Evolutionary conservation across 2,113 vertebrate genomes (phyloP), one percentile per base, ranked within the genome.

Genomic region (Myrmophylax atrothorax): DNA sequence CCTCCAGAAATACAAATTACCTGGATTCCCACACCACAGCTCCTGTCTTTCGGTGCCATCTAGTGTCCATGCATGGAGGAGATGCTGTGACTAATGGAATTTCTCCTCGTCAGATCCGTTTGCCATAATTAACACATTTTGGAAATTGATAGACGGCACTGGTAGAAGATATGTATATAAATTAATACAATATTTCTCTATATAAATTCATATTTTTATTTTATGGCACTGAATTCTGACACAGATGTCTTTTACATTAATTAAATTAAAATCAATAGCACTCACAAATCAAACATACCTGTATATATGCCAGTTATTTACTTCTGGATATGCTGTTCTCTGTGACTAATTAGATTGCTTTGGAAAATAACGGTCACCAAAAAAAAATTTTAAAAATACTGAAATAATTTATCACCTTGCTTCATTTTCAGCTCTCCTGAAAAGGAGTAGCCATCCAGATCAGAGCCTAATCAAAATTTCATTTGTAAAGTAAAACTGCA

Each of bases 11-110:
- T 38, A 20, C 8, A 3, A 62, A 46, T 28, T 14, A 37, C 3
- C 16, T 0, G 6, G 8, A 25, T 23, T 76, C 73, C 46, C n/a
- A 13, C 1, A 4, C 14, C 29, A 14, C 62, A 68, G 79, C 52
- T 56, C 64, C 64, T 95, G 83, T 95, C 93, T 88, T 77, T 70
- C 23, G 67, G 12, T 95, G 96, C 90, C 96, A 96, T 89, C 96
- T 96, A 92, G 79, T 87, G 96, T 28, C 68, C 31, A 11, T 0
- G 3, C 5, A 0, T 38, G 56, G 52, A 81, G 81, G 29, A 53
- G 10, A 31, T 12, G 14, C 38, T 78, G 38, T 28, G 50, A 59
- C 28, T 22, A 23, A 13, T 8, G 7, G 9, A 31, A 59, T 55
- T 69, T 42, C 59, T 59, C 20, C 16, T 60, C 28, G 5, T 60